These are phyloP conservation scores for Coregonus suidteri DNA, from an alignment of 2,797 vertebrate species.

Conservation along the genomic window DNA sequence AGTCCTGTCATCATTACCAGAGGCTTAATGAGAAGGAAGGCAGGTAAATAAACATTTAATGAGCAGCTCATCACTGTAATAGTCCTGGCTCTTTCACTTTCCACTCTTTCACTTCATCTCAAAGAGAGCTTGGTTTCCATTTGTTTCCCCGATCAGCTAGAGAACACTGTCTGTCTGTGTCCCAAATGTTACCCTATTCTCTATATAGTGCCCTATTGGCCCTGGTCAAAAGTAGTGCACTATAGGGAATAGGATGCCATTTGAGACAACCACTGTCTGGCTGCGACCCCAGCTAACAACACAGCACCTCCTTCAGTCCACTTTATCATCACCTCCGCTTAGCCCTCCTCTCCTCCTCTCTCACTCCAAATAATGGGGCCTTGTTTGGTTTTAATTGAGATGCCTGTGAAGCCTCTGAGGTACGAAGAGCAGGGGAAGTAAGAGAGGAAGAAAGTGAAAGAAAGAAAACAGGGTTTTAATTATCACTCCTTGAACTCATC, in stretches of 20 bases:
- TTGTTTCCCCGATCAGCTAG: not conserved
- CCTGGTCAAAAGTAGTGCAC: slow-evolving; percentile 12
- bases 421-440: slow-evolving; percentile 12
- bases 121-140: slow-evolving; percentile 19
- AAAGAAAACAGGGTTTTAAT: slow-evolving; percentile 49
- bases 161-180: not conserved
- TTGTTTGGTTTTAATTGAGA: slow-evolving; percentile 39
- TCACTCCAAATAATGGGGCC: slow-evolving; percentile 32
- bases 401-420: slow-evolving; percentile 20
- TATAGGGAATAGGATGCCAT: not conserved
- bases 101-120: not conserved
- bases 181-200: not conserved
- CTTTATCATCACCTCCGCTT: not conserved
- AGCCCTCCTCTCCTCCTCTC: slow-evolving; percentile 8
- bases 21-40: slow-evolving; percentile 31
- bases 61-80: slow-evolving; percentile 28
- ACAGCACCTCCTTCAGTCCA: not conserved
- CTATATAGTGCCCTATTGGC: not conserved
- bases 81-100: slow-evolving; percentile 7
- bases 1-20: slow-evolving; percentile 30
- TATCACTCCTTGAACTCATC: slow-evolving; percentile 34
- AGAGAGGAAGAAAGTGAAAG: not conserved
- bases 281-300: not conserved
- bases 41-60: slow-evolving; percentile 41
- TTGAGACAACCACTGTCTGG: not conserved